A percentile compares a stretch with the other conserved stretches of the same genome.
Evolutionary conservation across 2,888 invertebrate species (phyloP).

Genomic region (Microdon myrmicae): DNA sequence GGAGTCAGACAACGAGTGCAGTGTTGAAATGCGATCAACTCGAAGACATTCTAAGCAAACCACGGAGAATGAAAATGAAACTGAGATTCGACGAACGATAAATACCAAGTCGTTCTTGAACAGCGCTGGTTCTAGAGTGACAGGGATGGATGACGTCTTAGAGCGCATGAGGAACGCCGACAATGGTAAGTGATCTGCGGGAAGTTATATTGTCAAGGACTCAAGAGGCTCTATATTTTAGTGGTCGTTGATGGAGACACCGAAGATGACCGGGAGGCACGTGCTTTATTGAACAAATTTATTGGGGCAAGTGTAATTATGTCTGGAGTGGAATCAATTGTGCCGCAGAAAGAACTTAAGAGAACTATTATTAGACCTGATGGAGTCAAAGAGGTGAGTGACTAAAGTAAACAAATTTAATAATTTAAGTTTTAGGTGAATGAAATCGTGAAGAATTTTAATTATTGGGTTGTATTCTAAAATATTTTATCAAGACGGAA

Average conservation of each 20-base stretch:
- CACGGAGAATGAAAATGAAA: slow-evolving; percentile 59
- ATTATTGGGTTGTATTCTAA: no score
- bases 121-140: slow-evolving; percentile 74
- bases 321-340: slow-evolving; percentile 76
- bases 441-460: no score
- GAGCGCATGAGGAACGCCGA: slow-evolving; percentile 82
- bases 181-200: slow-evolving; percentile 68
- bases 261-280: slow-evolving; percentile 76
- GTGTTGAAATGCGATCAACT: slow-evolving; percentile 55
- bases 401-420: background rate
- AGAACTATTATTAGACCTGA: slow-evolving; percentile 37
- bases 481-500: no score
- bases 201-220: background rate
- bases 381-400: slow-evolving; percentile 58
- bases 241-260: slow-evolving; percentile 75
- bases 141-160: slow-evolving; percentile 80
- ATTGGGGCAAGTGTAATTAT: slow-evolving; percentile 83
- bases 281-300: slow-evolving; percentile 83
- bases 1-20: slow-evolving; percentile 48
- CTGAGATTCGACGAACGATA: slow-evolving; percentile 54
- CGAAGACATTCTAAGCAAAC: slow-evolving; percentile 53
- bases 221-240: slow-evolving; percentile 54
- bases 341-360: slow-evolving; percentile 59
- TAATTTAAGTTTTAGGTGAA: no score
- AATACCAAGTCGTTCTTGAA: slow-evolving; percentile 75